phyloP scores from a whole-genome alignment of 2,113 vertebrate genomes.

The Balaeniceps rex region DNA sequence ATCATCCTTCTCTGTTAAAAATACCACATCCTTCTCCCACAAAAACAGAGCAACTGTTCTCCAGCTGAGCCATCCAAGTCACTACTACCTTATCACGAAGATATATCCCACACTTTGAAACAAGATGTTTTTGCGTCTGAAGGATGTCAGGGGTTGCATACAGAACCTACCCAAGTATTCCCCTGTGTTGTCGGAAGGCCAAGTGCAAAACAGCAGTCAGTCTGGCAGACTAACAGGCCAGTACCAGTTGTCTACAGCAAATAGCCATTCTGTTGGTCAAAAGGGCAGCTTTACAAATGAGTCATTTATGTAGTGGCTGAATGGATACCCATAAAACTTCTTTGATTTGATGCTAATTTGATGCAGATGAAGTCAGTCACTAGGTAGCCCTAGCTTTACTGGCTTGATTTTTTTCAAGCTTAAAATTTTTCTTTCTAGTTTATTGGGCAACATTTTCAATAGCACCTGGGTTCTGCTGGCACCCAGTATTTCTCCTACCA shows the following conservation, averaged over 20 bases:
- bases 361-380: neutral
- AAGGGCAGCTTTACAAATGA: neutral
- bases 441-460: neutral
- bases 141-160: neutral
- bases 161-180: neutral
- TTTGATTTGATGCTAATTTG: neutral
- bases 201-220: neutral
- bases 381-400: neutral
- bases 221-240: neutral
- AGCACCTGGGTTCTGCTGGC: neutral
- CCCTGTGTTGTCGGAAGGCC: neutral
- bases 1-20: neutral
- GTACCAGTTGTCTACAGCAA: neutral
- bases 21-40: neutral
- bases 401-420: neutral
- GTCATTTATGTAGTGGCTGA: neutral
- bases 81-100: neutral
- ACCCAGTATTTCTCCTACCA: neutral
- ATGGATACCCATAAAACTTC: neutral
- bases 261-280: neutral
- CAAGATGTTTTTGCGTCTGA: fast-evolving
- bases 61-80: neutral
- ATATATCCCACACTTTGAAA: neutral
- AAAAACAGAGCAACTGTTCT: neutral
- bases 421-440: neutral